A percentile compares a stretch with the other conserved stretches of the same genome.
These are phyloP conservation scores for Emys orbicularis DNA, from an alignment of 2,797 vertebrate species.

Conservation along the genomic window DNA sequence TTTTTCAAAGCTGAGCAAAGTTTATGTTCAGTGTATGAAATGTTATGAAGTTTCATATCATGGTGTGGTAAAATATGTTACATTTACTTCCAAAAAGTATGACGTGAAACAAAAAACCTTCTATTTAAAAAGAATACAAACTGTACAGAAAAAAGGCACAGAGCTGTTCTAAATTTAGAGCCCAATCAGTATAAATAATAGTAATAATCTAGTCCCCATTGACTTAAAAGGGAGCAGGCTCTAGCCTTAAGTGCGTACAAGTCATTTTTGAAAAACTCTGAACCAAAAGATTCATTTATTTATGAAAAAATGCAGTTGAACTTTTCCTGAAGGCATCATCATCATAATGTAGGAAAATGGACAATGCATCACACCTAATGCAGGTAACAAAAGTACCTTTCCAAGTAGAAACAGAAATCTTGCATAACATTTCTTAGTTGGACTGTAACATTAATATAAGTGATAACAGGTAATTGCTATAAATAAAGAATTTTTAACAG, in stretches of 20 bases:
- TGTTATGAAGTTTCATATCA: background rate
- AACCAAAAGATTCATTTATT: conserved; percentile 9
- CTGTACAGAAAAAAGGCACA: background rate
- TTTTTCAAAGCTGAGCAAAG: background rate
- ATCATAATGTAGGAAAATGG: background rate
- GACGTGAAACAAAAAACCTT: background rate
- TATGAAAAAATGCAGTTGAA: background rate
- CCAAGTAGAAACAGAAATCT: background rate
- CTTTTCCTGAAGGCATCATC: background rate
- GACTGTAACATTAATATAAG: background rate
- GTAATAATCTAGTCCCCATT: background rate
- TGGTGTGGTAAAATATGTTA: background rate
- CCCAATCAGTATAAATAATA: background rate
- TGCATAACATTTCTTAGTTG: background rate
- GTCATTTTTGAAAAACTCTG: conserved; percentile 17
- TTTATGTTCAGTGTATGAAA: background rate
- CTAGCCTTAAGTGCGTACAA: background rate
- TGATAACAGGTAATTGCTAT: background rate
- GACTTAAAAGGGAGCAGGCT: conserved; percentile 9
- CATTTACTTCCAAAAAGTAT: background rate
- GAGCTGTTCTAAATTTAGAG: background rate
- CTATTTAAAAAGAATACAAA: background rate
- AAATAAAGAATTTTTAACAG: background rate
- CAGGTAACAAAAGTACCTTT: background rate
- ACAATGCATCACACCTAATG: background rate